Conservation (phyloP, 1,140 invertebrate species). For the Trichonephila clavata region DNA sequence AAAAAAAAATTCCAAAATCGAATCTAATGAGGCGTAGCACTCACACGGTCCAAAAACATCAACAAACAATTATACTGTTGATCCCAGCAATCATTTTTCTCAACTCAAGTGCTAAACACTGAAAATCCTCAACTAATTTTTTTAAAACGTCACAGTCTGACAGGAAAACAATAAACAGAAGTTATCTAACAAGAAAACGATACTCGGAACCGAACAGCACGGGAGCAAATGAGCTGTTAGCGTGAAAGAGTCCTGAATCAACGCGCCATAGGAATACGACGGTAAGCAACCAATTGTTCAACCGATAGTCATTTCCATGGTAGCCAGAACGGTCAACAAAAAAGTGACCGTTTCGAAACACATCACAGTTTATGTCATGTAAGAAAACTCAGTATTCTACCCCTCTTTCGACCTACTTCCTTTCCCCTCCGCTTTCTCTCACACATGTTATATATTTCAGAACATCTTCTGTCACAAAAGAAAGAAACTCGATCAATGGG, state of each 20-base stretch:
- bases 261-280: conserved; percentile 2
- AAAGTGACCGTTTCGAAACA: conserved; percentile 56
- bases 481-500: background rate
- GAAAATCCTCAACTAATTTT: background rate
- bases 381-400: conserved; percentile 15
- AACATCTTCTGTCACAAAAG: conserved; percentile 17
- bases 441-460: background rate
- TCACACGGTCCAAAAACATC: background rate
- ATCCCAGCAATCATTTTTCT: too few relatives aligned
- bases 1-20: too few relatives aligned
- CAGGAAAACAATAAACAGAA: background rate
- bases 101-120: too few relatives aligned
- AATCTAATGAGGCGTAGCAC: too few relatives aligned
- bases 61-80: background rate
- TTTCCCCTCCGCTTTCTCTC: background rate
- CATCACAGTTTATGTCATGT: conserved; percentile 47
- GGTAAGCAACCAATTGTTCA: conserved; percentile 40
- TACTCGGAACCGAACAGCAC: background rate
- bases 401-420: conserved; percentile 30
- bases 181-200: background rate
- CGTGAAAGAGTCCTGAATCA: background rate
- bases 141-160: background rate
- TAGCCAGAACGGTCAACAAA: conserved; percentile 59
- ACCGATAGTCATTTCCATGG: conserved; percentile 61
- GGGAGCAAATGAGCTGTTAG: conserved; percentile 33